Evolutionary conservation across 1,140 invertebrate genomes (phyloP).

Genomic region (Thaumatotibia leucotreta): DNA sequence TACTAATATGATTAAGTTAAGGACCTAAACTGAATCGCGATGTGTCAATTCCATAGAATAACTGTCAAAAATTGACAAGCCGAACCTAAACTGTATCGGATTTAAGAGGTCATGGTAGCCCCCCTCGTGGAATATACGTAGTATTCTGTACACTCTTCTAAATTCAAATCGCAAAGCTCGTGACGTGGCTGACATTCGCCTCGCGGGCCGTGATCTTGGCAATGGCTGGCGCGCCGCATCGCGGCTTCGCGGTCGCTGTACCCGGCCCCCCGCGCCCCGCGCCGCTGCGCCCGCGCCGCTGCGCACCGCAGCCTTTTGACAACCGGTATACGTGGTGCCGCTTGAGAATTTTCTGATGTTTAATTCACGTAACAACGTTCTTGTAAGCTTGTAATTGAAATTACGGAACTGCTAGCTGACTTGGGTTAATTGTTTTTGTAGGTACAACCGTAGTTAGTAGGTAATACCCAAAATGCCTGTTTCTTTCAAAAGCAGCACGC

Average conservation of each 20-base stretch:
- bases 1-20: too few relatives aligned
- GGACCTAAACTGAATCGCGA: too few relatives aligned
- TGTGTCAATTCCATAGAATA: too few relatives aligned
- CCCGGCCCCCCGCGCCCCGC: slow-evolving; percentile 35
- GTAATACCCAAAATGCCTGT: too few relatives aligned
- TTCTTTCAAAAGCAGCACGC: too few relatives aligned
- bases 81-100: too few relatives aligned
- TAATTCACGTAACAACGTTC: slow-evolving; percentile 59
- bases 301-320: slow-evolving; percentile 62
- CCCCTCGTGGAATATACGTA: too few relatives aligned
- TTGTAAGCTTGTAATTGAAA: slow-evolving; percentile 38
- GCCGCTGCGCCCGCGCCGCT: slow-evolving; percentile 20
- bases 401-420: slow-evolving; percentile 18
- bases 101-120: too few relatives aligned
- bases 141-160: slow-evolving; percentile 38
- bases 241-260: slow-evolving; percentile 72
- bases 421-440: neutral
- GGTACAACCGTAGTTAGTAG: neutral
- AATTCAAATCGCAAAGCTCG: slow-evolving; percentile 59
- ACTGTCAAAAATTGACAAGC: too few relatives aligned
- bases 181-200: slow-evolving; percentile 73
- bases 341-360: slow-evolving; percentile 67
- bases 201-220: slow-evolving; percentile 73
- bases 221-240: slow-evolving; percentile 63
- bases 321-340: slow-evolving; percentile 64